phyloP scores from a whole-genome alignment of 2,888 invertebrate genomes.

The Cinara cedri region DNA sequence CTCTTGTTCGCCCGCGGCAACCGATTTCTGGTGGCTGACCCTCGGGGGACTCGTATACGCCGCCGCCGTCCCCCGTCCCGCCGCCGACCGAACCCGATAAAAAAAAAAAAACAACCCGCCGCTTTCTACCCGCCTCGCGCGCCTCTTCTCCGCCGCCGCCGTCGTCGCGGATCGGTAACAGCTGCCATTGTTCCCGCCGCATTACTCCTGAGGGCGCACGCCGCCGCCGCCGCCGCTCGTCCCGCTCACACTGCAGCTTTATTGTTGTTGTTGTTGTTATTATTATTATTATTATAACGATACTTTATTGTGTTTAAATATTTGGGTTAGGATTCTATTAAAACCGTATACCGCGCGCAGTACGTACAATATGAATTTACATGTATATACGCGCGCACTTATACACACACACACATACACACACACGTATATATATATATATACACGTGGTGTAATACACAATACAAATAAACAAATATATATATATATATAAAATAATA shows the following conservation, averaged over 20 bases:
- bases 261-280: not conserved
- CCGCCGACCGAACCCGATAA: not conserved
- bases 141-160: too few relatives aligned
- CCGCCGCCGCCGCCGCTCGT: not conserved
- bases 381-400: too few relatives aligned
- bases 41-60: slow-evolving; percentile 32
- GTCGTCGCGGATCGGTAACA: slow-evolving; percentile 41
- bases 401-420: not conserved
- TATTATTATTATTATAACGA: slow-evolving; percentile 55
- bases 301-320: slow-evolving; percentile 56
- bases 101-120: too few relatives aligned
- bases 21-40: slow-evolving; percentile 53
- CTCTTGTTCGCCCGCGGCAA: slow-evolving; percentile 6
- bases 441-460: too few relatives aligned
- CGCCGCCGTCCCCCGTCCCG: not conserved
- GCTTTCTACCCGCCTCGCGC: not conserved
- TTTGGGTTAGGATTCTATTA: slow-evolving; percentile 57
- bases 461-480: not conserved
- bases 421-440: not conserved
- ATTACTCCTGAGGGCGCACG: slow-evolving; percentile 51
- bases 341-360: slow-evolving; percentile 49
- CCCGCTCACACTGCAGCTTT: not conserved
- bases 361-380: too few relatives aligned
- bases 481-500: not conserved
- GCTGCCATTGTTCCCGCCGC: slow-evolving; percentile 56